A percentile compares a stretch with the other conserved stretches of the same genome.
These are phyloP conservation scores for Agrotis exclamationis DNA, from an alignment of 2,888 invertebrate species.

Conservation along the genomic window DNA sequence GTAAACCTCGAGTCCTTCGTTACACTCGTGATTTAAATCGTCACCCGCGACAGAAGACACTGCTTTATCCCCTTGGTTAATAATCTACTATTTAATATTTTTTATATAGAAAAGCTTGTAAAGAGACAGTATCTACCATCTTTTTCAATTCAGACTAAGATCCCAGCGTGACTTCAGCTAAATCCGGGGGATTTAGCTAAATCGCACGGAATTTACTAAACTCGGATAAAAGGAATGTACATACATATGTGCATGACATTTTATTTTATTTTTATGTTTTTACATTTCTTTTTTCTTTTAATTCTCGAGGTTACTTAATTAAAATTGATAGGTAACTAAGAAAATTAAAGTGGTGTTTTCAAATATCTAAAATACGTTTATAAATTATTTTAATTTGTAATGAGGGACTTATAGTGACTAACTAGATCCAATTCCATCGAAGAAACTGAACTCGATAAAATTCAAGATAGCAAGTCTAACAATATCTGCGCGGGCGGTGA, in stretches of 20 bases:
- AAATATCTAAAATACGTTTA: too few species aligned
- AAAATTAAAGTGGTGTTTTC: not conserved
- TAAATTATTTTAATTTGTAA: too few species aligned
- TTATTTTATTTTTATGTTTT: conserved; percentile 7
- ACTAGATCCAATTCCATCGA: too few species aligned
- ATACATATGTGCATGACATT: conserved; percentile 33
- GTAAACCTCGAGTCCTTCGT: too few species aligned
- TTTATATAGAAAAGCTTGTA: not conserved
- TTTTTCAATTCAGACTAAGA: conserved; percentile 38
- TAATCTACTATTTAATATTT: too few species aligned
- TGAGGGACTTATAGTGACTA: too few species aligned
- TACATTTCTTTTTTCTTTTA: not conserved
- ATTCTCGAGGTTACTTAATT: not conserved
- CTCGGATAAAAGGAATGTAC: conserved; percentile 18
- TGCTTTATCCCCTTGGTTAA: too few species aligned
- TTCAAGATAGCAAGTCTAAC: too few species aligned
- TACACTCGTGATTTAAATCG: too few species aligned
- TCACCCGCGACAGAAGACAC: too few species aligned
- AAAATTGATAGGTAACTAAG: not conserved
- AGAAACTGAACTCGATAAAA: too few species aligned
- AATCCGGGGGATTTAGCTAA: conserved; percentile 41
- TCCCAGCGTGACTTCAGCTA: conserved; percentile 19
- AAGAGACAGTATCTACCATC: not conserved
- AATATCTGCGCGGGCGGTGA: too few species aligned
- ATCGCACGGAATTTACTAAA: conserved; percentile 29